Evolutionary conservation across 1,140 invertebrate species (phyloP).

Genomic region (Chironomus striatipennis): DNA sequence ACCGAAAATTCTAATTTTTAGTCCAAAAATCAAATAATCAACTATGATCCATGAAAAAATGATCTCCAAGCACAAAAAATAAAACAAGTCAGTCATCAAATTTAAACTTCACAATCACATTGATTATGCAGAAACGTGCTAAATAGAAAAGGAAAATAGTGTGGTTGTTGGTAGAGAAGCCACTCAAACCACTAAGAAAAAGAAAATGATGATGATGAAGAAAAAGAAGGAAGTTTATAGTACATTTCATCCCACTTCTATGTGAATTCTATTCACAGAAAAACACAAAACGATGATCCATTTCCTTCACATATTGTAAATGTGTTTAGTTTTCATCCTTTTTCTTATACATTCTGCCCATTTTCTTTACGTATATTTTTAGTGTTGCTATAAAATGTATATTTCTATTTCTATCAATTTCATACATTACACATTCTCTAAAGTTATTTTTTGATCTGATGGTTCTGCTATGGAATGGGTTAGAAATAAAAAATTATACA

Average conservation of each 20-base stretch:
- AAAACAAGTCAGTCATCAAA: too few species aligned
- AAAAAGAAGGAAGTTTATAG: neutral
- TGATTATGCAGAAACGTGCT: too few species aligned
- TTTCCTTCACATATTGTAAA: conserved; percentile 22
- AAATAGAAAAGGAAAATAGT: too few species aligned
- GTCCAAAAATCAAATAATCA: too few species aligned
- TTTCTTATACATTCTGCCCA: neutral
- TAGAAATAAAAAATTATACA: neutral
- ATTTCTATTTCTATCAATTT: too few species aligned
- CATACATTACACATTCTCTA: neutral
- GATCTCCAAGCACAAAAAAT: too few species aligned
- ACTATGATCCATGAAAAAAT: too few species aligned
- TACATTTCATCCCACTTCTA: neutral
- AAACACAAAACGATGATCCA: conserved; percentile 23
- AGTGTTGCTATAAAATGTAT: neutral
- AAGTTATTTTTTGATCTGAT: neutral
- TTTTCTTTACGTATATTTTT: conserved; percentile 2
- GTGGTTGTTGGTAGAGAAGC: too few species aligned
- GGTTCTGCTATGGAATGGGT: neutral
- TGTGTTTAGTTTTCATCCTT: conserved; percentile 11
- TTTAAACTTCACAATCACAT: too few species aligned
- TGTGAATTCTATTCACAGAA: neutral
- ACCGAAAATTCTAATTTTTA: too few species aligned
- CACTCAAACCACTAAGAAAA: neutral
- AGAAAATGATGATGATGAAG: neutral